Evolutionary conservation across 2,797 vertebrate genomes (phyloP), one percentile per base, ranked within the genome.

Genomic region (Intellagama lesueurii): DNA sequence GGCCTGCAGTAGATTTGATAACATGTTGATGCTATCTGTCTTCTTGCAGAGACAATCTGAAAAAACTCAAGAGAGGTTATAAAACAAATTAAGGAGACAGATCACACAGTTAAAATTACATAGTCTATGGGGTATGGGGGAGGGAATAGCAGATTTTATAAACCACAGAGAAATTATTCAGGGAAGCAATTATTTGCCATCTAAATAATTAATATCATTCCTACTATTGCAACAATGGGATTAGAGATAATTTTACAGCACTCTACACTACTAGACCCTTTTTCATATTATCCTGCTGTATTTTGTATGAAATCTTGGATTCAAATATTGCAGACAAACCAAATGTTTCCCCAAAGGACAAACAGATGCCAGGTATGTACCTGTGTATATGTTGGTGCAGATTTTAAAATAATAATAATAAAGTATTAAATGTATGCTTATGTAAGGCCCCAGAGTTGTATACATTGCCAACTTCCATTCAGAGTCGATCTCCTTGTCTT

Each of bases 391-490:
- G n/a, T 81, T 69, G 92, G 90, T 91, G 79, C 47, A 30, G 78
- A 69, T 92, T 91, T 89, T 91, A 92, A 19, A 93, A 91, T 40
- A 95, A 94, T 94, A 93, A 91, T 95, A 88, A 93, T 88, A 73
- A 32, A 91, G 90, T 85, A 83, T 49, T 89, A 81, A 88, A 93
- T 94, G 93, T 87, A 88, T 92, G 93, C 82, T 91, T 91, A 88
- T 86, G 94, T 75, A 90, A 94, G 79, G 35, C 72, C 94, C 94
- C 78, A 78, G 90, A 93, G 88, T 94, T 91, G 93, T 92, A 89
- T 92, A 73, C 89, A 93, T 95, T 92, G 91, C 90, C 89, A 95
- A 94, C 90, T 94, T 94, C 24, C 83, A 86, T 93, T 95, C 87
- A 93, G 85, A 83, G 92, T 95, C 44, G 2, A 92, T 90, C 94